Evolutionary conservation across 2,797 vertebrate genomes (phyloP).

Genomic region (Sardinella longiceps): DNA sequence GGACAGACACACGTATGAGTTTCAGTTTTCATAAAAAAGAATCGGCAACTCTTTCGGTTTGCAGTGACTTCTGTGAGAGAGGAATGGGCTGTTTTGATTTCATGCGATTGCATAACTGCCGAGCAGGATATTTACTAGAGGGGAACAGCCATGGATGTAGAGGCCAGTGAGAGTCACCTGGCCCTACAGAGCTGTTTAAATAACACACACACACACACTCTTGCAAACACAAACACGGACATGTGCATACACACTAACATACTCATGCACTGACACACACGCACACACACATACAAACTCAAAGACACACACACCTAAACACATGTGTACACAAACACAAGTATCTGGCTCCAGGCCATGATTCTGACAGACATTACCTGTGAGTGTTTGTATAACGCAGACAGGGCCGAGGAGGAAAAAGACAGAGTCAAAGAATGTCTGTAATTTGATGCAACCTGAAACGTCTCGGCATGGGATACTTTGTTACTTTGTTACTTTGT

Average conservation of each 20-base stretch:
- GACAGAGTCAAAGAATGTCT: neutral
- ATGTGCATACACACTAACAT: neutral
- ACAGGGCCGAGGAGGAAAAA: neutral
- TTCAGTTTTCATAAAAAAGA: slow-evolving; percentile 67
- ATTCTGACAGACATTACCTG: slow-evolving; percentile 6
- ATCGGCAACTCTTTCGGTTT: slow-evolving; percentile 48
- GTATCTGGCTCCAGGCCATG: neutral
- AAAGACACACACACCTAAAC: neutral
- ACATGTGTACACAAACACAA: neutral
- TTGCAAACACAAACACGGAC: neutral
- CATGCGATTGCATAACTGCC: neutral
- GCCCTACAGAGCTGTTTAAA: neutral
- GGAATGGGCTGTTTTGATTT: neutral
- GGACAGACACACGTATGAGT: neutral
- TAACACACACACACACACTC: slow-evolving; percentile 25
- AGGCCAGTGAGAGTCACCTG: slow-evolving; percentile 9
- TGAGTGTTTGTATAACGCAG: neutral
- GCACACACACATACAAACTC: neutral
- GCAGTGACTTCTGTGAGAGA: neutral
- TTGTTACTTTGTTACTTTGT: neutral
- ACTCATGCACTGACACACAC: slow-evolving; percentile 21
- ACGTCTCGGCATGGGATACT: neutral
- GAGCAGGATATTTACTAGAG: slow-evolving; percentile 21
- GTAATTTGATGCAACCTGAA: neutral
- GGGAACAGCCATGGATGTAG: neutral